Evolutionary conservation across 2,888 invertebrate genomes (phyloP).

Genomic region (Tineola bisselliella): DNA sequence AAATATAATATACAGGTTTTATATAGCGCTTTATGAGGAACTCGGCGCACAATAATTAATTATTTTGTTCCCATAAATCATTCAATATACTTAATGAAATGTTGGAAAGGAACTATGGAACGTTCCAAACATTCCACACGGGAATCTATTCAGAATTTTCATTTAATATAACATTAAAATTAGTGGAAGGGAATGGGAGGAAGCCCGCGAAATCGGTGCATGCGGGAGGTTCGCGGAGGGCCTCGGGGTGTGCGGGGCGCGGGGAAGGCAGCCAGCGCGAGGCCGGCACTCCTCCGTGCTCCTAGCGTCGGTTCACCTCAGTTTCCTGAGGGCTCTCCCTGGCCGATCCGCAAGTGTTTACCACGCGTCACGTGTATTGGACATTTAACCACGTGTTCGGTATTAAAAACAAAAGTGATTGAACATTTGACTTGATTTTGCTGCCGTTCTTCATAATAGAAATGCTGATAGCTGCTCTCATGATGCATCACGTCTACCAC

Average conservation of each 20-base stretch:
- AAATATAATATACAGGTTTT: no score
- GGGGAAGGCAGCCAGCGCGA: conserved; percentile 26
- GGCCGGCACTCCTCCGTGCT: conserved; percentile 54
- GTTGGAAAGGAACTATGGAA: not conserved
- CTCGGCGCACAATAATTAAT: not conserved
- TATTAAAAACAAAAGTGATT: not conserved
- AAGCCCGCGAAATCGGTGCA: conserved; percentile 57
- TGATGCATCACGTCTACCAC: conserved; percentile 22
- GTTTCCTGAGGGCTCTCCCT: conserved; percentile 62
- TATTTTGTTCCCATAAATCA: not conserved
- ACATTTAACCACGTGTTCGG: conserved; percentile 11
- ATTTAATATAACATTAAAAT: conserved; percentile 15
- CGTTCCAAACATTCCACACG: conserved; percentile 3
- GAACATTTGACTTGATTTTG: conserved; percentile 7
- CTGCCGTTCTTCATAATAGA: not conserved
- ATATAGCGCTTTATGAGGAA: not conserved
- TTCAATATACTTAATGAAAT: not conserved
- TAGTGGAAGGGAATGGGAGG: conserved; percentile 19
- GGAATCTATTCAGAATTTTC: conserved; percentile 12
- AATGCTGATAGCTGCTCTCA: conserved; percentile 20
- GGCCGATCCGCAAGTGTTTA: conserved; percentile 51
- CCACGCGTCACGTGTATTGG: not conserved
- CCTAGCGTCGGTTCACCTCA: conserved; percentile 63
- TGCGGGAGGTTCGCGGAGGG: conserved; percentile 24
- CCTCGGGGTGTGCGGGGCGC: conserved; percentile 32